These are phyloP conservation scores for Lacerta agilis DNA, from an alignment of 2,797 vertebrate species.

Conservation along the genomic window DNA sequence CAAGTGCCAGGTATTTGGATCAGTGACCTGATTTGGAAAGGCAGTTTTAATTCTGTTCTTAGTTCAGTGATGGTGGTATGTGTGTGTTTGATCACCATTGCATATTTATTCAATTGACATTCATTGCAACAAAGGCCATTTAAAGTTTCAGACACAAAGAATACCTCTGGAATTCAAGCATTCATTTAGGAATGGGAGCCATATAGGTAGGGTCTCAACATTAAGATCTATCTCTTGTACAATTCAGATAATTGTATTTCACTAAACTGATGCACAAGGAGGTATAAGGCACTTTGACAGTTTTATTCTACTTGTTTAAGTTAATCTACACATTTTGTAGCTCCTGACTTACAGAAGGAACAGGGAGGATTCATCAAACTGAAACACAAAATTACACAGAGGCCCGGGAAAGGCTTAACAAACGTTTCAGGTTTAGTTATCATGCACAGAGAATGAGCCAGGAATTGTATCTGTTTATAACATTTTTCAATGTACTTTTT, in stretches of 20 bases:
- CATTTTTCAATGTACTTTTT: neutral
- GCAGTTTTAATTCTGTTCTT: too few relatives aligned
- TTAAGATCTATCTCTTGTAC: conserved; percentile 65
- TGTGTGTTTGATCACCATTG: too few relatives aligned
- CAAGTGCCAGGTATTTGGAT: too few relatives aligned
- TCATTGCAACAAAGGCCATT: conserved; percentile 54
- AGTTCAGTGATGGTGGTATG: too few relatives aligned
- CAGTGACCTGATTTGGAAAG: too few relatives aligned
- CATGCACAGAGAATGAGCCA: conserved; percentile 51
- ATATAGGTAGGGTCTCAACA: conserved; percentile 40
- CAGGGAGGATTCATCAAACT: conserved; percentile 25
- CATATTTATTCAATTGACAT: neutral
- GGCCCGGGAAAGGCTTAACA: conserved; percentile 56
- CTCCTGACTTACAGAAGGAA: conserved; percentile 67
- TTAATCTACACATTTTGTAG: conserved; percentile 73
- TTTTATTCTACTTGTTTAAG: conserved; percentile 68
- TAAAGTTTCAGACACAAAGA: conserved; percentile 58
- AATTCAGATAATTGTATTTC: conserved; percentile 71
- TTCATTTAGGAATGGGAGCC: conserved; percentile 60
- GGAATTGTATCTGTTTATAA: conserved; percentile 41
- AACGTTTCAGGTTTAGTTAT: conserved; percentile 47
- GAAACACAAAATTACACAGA: conserved; percentile 63
- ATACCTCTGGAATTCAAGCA: conserved; percentile 51
- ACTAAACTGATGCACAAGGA: conserved; percentile 70
- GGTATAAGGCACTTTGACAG: conserved; percentile 70